Conservation (phyloP, 2,797 vertebrate species). For the Coracias cyanogaster region DNA sequence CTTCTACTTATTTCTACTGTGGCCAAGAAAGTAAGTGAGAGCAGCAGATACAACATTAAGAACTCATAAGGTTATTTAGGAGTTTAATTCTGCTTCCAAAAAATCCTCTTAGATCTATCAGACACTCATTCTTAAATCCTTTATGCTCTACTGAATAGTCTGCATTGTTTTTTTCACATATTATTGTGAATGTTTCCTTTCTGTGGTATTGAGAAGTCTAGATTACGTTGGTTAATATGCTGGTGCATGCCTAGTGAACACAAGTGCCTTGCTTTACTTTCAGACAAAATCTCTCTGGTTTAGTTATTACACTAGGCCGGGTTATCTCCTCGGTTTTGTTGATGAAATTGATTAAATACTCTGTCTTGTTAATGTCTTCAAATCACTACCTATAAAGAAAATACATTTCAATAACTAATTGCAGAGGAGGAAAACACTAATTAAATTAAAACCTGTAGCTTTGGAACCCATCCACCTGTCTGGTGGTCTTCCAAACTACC, state of each 20-base stretch:
- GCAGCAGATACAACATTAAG: not conserved
- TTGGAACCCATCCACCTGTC: not conserved
- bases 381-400: not conserved
- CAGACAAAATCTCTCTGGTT: not conserved
- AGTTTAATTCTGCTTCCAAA: not conserved
- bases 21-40: not conserved
- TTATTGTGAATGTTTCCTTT: not conserved
- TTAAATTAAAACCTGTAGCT: not conserved
- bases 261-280: not conserved
- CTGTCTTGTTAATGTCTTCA: not conserved
- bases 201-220: not conserved
- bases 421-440: not conserved
- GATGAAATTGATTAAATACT: not conserved
- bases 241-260: not conserved
- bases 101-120: not conserved
- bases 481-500: not conserved
- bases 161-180: not conserved
- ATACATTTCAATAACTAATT: not conserved
- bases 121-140: not conserved
- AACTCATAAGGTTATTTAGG: not conserved
- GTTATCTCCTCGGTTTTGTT: fast-evolving
- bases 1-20: not conserved
- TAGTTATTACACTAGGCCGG: not conserved
- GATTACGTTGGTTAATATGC: not conserved
- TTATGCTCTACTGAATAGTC: not conserved